Percentiles rank a stretch among this genome's conserved stretches.
Conservation (phyloP, 2,113 vertebrate species). For the Solea solea region DNA sequence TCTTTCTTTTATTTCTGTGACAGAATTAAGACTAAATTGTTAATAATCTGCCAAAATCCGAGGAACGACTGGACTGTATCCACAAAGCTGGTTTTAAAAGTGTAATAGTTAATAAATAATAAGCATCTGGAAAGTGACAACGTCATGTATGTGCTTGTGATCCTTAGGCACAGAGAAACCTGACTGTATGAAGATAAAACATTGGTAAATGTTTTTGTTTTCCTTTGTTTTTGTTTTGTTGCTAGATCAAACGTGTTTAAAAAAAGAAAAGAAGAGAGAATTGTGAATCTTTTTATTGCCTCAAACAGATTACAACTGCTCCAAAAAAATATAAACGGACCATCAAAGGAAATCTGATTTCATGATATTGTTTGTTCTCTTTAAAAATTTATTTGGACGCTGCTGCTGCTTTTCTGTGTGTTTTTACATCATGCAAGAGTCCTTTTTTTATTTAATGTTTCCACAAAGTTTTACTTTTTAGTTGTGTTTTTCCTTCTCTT, state of each 20-base stretch:
- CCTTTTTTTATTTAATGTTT: background rate
- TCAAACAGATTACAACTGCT: constrained; percentile 84
- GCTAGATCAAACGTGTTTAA: constrained; percentile 83
- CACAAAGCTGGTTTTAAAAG: constrained; percentile 55
- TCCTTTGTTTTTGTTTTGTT: constrained; percentile 64
- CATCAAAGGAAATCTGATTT: constrained; percentile 68
- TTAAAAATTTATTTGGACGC: constrained; percentile 1
- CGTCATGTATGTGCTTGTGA: constrained; percentile 79
- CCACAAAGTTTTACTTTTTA: background rate
- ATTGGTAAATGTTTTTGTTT: constrained; percentile 57
- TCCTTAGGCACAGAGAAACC: constrained; percentile 75
- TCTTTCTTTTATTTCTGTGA: too few species aligned
- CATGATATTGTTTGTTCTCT: constrained; percentile 64
- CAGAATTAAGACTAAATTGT: too few species aligned
- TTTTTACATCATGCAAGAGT: background rate
- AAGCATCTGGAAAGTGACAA: constrained; percentile 70
- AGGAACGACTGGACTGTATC: constrained; percentile 58
- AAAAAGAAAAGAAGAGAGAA: constrained; percentile 60
- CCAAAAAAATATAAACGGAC: constrained; percentile 82
- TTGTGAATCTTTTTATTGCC: constrained; percentile 85
- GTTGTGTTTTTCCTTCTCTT: background rate
- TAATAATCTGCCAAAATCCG: background rate
- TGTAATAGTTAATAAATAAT: constrained; percentile 71
- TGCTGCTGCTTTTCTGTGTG: background rate
- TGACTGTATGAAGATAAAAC: constrained; percentile 77